phyloP scores from a whole-genome alignment of 2,888 invertebrate genomes.

The Troglohyphantes excavatus region DNA sequence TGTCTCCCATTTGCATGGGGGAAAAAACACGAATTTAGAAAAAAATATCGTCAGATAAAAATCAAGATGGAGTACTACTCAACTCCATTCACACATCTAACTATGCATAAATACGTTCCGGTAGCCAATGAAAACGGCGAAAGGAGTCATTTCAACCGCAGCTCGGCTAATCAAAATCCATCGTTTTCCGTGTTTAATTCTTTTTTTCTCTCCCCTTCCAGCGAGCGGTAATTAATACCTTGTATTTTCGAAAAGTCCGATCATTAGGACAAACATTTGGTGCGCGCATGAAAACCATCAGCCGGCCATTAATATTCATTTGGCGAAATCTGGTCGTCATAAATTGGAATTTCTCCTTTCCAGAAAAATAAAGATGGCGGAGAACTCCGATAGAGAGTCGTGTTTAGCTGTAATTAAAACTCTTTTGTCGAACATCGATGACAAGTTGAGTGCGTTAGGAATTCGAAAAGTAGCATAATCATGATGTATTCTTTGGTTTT shows the following conservation, averaged over 20 bases:
- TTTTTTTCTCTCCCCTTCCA: neutral
- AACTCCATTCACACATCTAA: conserved; percentile 24
- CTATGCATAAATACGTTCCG: conserved; percentile 2
- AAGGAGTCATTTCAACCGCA: conserved; percentile 53
- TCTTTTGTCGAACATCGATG: conserved; percentile 63
- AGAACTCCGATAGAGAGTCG: conserved; percentile 19
- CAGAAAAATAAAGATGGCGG: conserved; percentile 59
- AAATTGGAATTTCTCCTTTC: conserved; percentile 40
- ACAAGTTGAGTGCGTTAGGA: neutral
- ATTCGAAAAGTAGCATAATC: conserved; percentile 32
- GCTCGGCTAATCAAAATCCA: conserved; percentile 60
- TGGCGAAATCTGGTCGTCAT: conserved; percentile 33
- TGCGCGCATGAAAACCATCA: conserved; percentile 17
- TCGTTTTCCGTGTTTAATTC: conserved; percentile 51
- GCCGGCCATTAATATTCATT: conserved; percentile 74
- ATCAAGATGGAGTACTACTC: conserved; percentile 60
- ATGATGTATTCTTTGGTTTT: conserved; percentile 42
- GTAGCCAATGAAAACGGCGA: conserved; percentile 34
- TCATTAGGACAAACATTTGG: conserved; percentile 58
- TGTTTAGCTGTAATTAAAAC: conserved; percentile 75
- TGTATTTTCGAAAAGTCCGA: conserved; percentile 56
- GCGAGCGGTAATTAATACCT: conserved; percentile 70
- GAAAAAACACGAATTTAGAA: neutral
- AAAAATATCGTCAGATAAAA: conserved; percentile 36
- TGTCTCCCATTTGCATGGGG: neutral